Conservation (phyloP, 2,113 vertebrate genomes). For the Siphamia tubifer region DNA sequence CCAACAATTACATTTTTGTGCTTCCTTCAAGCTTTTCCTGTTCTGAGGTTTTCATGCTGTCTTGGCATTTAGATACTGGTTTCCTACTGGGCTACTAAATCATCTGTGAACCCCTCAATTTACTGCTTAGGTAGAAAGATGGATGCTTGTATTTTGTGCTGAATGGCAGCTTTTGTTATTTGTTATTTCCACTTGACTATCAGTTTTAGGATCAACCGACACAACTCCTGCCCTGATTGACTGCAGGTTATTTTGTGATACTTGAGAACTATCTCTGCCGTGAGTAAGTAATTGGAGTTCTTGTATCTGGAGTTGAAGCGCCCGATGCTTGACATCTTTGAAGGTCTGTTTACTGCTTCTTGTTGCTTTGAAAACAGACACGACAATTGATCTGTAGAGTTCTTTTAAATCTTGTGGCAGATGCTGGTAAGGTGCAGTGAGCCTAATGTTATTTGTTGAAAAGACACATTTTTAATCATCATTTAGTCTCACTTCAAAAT, state of each 20-base stretch:
- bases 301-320: background rate
- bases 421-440: background rate
- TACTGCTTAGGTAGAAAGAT: background rate
- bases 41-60: background rate
- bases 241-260: too few relatives aligned
- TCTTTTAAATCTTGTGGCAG: constrained; percentile 2
- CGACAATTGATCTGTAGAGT: constrained; percentile 2
- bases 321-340: background rate
- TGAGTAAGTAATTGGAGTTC: too few relatives aligned
- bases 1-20: background rate
- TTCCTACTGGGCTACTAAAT: background rate
- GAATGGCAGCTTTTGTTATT: background rate
- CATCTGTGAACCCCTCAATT: background rate
- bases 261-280: too few relatives aligned
- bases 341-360: constrained; percentile 2
- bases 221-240: too few relatives aligned
- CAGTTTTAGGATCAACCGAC: too few relatives aligned
- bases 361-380: background rate
- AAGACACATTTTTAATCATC: background rate
- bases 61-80: background rate
- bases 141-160: background rate
- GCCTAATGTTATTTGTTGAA: background rate
- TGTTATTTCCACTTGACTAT: background rate
- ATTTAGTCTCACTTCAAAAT: background rate
- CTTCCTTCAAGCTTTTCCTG: background rate